Conservation (phyloP, 2,888 invertebrate species). For the Nomada ruficornis region DNA sequence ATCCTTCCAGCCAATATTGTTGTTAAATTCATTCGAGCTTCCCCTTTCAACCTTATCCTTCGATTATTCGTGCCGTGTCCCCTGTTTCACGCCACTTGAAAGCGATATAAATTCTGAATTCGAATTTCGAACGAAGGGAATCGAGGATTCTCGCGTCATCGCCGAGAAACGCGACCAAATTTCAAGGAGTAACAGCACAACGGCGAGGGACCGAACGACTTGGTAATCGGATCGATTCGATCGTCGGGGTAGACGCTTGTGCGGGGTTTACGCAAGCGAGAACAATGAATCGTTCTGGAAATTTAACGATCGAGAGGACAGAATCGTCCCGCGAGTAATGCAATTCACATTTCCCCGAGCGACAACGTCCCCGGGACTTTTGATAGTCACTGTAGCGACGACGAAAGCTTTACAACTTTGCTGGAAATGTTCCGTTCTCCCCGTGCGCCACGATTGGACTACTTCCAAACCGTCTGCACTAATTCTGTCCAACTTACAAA, state of each 20-base stretch:
- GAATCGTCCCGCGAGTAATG: conserved; percentile 35
- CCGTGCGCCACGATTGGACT: conserved; percentile 35
- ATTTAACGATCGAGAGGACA: conserved; percentile 45
- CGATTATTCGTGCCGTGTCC: conserved; percentile 5
- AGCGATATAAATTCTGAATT: conserved; percentile 1
- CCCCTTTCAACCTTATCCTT: neutral
- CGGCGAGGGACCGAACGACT: neutral
- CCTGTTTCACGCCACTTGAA: conserved; percentile 4
- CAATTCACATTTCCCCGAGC: conserved; percentile 52
- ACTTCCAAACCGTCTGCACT: conserved; percentile 57
- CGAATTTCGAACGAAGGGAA: neutral
- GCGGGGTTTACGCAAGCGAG: conserved; percentile 2
- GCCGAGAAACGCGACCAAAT: neutral
- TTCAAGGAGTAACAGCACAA: neutral
- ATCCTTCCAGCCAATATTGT: conserved; percentile 3
- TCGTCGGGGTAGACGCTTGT: neutral
- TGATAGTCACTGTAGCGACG: conserved; percentile 29
- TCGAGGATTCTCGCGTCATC: neutral
- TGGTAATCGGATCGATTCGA: neutral
- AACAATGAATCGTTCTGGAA: conserved; percentile 19
- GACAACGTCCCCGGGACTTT: conserved; percentile 39
- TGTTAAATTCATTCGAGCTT: conserved; percentile 9
- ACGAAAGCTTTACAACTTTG: conserved; percentile 54
- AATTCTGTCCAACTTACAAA: conserved; percentile 52
- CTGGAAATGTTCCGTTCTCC: conserved; percentile 19